Base-by-base conservation (phyloP, 2,113 vertebrate genomes). In the Rhynchomys soricoides region DNA sequence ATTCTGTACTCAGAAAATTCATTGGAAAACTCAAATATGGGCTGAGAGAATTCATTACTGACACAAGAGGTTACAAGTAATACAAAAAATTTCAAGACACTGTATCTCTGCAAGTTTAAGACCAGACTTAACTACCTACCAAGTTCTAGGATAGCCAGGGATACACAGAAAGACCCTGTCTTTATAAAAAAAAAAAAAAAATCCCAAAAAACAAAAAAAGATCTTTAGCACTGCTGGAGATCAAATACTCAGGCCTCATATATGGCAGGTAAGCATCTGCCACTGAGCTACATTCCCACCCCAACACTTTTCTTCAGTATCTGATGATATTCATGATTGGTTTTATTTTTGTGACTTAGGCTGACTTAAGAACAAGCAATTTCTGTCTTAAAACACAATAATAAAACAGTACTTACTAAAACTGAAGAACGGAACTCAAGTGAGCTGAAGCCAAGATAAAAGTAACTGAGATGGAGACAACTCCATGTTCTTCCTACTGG, bases 321-420 rank as follows among this genome's bases (percentile, higher is more conserved):
- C 17, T 57, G 24, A 40, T 66, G 45, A 3, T 52, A 75, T 66
- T 87, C 59, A 22, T 57, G 52, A 81, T 75, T 79, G 74, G 48
- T 79, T 93, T 59, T 91, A 89, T 31, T 87, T 87, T 52, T 7
- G 45, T 40, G 22, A 71, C 40, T 91, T 66, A 86, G 4, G 26
- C 15, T 90, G 92, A 57, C 11, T 40, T 79, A 86, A 7, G 6
- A 64, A 62, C 5, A 52, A 81, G 34, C 1, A 8, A 17, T 40
- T 92, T 79, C 43, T 55, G 86, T 7, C 9, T 75, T 90, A 59
- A 90, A 90, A 55, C 4, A 78, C 40, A 57, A 62, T 48, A 95
- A 82, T 48, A 95, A 93, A 94, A 89, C 1, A 92, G 82, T 89
- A 99, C 99, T 99, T 98, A 99, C 99, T 99, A 57, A 59, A 16